phyloP scores from a whole-genome alignment of 2,113 vertebrate species.

The Drymodes brunneopygia region DNA sequence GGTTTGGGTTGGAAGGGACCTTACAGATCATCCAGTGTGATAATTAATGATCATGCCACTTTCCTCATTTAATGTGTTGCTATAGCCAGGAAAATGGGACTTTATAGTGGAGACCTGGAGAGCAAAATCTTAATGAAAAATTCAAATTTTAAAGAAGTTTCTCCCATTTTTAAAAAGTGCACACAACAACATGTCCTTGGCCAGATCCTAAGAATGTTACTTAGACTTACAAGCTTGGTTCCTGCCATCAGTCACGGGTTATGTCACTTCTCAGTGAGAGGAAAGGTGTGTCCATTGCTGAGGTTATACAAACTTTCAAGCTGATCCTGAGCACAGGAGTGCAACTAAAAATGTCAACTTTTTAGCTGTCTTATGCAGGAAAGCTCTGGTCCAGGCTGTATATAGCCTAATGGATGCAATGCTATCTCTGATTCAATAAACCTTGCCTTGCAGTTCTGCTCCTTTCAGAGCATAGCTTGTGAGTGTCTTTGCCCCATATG shows the following conservation, averaged over 20 bases:
- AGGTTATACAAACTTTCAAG: neutral
- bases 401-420: neutral
- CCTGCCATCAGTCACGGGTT: rapidly evolving
- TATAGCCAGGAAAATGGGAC: neutral
- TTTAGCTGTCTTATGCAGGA: neutral
- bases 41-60: neutral
- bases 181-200: neutral
- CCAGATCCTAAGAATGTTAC: neutral
- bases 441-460: neutral
- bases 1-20: neutral
- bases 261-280: neutral
- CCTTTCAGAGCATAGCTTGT: neutral
- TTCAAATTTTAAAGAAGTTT: neutral
- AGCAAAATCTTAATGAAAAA: neutral
- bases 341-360: neutral
- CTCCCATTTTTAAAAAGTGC: neutral
- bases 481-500: neutral
- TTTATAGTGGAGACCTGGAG: neutral
- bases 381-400: neutral
- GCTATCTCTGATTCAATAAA: neutral
- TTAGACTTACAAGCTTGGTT: neutral
- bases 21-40: neutral
- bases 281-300: neutral
- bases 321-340: neutral
- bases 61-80: neutral